Evolutionary conservation across 2,797 vertebrate genomes (phyloP), one percentile per base, ranked within the genome.

Genomic region (Sebastes nivosus): DNA sequence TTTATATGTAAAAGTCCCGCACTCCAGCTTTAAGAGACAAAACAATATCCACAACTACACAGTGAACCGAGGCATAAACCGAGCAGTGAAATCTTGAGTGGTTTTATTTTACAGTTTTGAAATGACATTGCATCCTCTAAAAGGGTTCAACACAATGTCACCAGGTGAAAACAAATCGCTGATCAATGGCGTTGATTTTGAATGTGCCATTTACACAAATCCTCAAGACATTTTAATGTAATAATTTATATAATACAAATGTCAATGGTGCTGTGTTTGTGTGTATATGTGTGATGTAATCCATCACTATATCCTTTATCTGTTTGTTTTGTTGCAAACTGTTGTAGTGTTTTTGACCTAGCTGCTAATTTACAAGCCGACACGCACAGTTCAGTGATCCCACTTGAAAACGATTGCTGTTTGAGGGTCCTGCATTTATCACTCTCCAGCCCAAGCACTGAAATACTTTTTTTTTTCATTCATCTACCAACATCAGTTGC

Each of bases 271-370:
- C 71, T 72, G 79, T 93, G 75, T 93, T 77, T 90, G 89, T 93
- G 84, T 93, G 78, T 93, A 60, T 88, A 84, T 91, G 82, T 93
- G 93, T 92, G 90, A 93, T 89, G 93, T 91, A 91, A 81, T 80
- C 81, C 91, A 89, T 95, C 93, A 91, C 91, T 91, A 69, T 89
- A 81, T 36, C 75, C 65, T 88, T 50, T 91, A 85, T 82, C 63
- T 93, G 88, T 94, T 81, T 88, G 88, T 84, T 78, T 76, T 75
- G 84, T 88, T 85, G 16, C 67, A 82, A 66, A 32, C 32, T 36
- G 52, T 30, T 71, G 30, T 11, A 67, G 72, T 68, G 55, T 77
- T 75, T 63, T 67, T 66, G 22, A 70, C 59, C 34, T 2, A 6
- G 60, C 34, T 38, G 24, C 30, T 38, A 67, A 58, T 68, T 57